Conservation (phyloP, 2,888 invertebrate species). For the Drosophila merina region DNA sequence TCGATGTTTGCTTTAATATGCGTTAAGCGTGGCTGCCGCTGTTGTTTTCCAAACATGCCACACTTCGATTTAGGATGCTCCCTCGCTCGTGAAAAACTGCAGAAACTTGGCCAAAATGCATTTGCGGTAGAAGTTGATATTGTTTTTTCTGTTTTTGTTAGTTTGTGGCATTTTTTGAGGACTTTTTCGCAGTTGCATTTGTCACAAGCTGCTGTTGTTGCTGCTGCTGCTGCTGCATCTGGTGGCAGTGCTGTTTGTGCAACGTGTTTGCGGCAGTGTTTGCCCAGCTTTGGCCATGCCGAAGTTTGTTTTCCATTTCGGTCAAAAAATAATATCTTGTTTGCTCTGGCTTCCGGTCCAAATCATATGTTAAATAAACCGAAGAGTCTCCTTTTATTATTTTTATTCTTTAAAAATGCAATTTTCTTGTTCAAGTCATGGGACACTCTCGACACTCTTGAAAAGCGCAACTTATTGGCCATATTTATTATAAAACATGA, state of each 20-base stretch:
- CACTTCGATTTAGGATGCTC: constrained; percentile 44
- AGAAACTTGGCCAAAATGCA: constrained; percentile 57
- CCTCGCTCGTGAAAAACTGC: constrained; percentile 12
- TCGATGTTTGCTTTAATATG: constrained; percentile 67
- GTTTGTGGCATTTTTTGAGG: constrained; percentile 9
- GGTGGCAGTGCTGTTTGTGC: constrained; percentile 62
- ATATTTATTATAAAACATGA: constrained; percentile 75
- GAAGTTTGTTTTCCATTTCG: constrained; percentile 54
- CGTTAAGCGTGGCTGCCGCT: constrained; percentile 66
- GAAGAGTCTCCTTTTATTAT: not conserved
- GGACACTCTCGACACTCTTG: constrained; percentile 37
- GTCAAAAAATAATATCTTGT: constrained; percentile 52
- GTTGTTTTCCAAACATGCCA: constrained; percentile 73
- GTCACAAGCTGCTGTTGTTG: constrained; percentile 46
- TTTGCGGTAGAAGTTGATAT: constrained; percentile 52
- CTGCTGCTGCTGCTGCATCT: constrained; percentile 41
- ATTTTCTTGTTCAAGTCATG: constrained; percentile 22
- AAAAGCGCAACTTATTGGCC: constrained; percentile 70
- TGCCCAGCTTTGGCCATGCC: constrained; percentile 62
- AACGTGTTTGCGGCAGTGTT: constrained; percentile 76
- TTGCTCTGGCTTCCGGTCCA: constrained; percentile 50
- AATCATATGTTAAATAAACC: constrained; percentile 35
- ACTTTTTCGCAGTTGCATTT: constrained; percentile 39
- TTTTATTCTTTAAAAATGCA: constrained; percentile 12
- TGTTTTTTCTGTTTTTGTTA: constrained; percentile 13